phyloP scores from a whole-genome alignment of 1,140 invertebrate species.

The Eupeodes corollae region DNA sequence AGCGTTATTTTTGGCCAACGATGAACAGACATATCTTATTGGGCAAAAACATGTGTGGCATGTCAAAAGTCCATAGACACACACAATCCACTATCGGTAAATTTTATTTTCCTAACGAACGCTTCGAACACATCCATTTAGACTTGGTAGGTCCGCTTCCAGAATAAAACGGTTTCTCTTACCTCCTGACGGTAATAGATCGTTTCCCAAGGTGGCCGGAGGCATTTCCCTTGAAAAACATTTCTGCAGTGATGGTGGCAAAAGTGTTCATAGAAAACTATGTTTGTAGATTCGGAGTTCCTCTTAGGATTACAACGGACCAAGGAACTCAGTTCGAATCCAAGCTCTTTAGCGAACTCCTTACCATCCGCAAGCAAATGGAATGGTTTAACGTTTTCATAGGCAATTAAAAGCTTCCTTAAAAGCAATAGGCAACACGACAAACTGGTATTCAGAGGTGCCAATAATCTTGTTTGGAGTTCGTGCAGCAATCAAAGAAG shows the following conservation, averaged over 20 bases:
- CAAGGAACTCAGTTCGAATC: slow-evolving; percentile 36
- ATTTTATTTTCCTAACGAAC: background rate
- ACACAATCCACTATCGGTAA: background rate
- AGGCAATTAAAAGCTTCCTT: too few species aligned
- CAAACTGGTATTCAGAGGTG: slow-evolving; percentile 26
- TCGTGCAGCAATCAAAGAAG: slow-evolving; percentile 24
- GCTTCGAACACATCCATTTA: slow-evolving; percentile 15
- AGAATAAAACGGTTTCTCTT: slow-evolving; percentile 4
- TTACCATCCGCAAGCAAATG: slow-evolving; percentile 35
- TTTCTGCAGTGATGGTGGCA: slow-evolving; percentile 24
- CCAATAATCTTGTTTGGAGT: slow-evolving; percentile 37
- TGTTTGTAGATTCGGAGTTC: slow-evolving; percentile 32
- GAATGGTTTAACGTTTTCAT: slow-evolving; percentile 37
- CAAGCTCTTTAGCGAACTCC: slow-evolving; percentile 17
- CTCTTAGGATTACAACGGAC: slow-evolving; percentile 34
- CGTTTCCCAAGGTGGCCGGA: slow-evolving; percentile 24
- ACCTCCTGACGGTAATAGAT: slow-evolving; percentile 20
- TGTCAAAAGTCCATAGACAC: slow-evolving; percentile 3
- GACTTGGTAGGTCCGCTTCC: slow-evolving; percentile 27
- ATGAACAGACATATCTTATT: background rate
- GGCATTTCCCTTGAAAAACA: slow-evolving; percentile 18
- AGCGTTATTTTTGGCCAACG: too few species aligned
- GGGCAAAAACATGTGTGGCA: background rate
- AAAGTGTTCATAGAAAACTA: slow-evolving; percentile 24
- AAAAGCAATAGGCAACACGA: slow-evolving; percentile 26